These are phyloP conservation scores for Tupaia tana DNA, from an alignment of 2,113 vertebrate species.

Conservation along the genomic window DNA sequence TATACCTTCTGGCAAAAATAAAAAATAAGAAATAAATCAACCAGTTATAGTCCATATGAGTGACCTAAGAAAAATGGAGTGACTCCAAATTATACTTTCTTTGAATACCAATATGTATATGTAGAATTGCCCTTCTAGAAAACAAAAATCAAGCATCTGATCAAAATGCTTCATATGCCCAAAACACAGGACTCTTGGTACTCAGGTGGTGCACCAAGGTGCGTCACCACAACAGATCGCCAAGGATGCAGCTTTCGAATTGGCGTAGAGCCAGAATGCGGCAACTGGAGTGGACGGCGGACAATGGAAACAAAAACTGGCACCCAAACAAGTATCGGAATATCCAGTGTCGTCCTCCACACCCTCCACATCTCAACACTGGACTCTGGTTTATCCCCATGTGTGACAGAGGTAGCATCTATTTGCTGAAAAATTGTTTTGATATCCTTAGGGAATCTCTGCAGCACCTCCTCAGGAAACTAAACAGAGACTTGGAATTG, in stretches of 20 bases:
- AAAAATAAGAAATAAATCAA: too few relatives aligned
- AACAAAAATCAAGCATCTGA: not conserved
- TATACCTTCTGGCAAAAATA: too few relatives aligned
- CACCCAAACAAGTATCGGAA: not conserved
- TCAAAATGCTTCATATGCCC: not conserved
- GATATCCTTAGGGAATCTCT: not conserved
- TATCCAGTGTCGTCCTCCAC: not conserved
- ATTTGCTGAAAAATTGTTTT: constrained; percentile 4
- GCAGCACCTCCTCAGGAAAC: not conserved
- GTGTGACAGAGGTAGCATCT: not conserved
- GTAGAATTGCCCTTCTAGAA: not conserved
- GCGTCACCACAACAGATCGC: not conserved
- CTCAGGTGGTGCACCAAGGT: not conserved
- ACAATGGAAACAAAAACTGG: not conserved
- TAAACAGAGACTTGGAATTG: not conserved
- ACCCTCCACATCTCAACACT: not conserved
- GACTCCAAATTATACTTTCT: constrained; percentile 39
- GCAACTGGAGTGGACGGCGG: not conserved
- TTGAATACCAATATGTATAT: not conserved
- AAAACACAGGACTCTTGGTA: not conserved
- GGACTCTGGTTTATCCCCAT: not conserved
- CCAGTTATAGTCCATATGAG: not conserved
- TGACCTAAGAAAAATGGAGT: not conserved
- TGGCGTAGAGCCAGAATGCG: not conserved
- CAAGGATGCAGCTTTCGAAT: not conserved